Evolutionary conservation across 2,888 invertebrate genomes (phyloP), one percentile per base, ranked within the genome.

Genomic region (Synergus umbraculus): DNA sequence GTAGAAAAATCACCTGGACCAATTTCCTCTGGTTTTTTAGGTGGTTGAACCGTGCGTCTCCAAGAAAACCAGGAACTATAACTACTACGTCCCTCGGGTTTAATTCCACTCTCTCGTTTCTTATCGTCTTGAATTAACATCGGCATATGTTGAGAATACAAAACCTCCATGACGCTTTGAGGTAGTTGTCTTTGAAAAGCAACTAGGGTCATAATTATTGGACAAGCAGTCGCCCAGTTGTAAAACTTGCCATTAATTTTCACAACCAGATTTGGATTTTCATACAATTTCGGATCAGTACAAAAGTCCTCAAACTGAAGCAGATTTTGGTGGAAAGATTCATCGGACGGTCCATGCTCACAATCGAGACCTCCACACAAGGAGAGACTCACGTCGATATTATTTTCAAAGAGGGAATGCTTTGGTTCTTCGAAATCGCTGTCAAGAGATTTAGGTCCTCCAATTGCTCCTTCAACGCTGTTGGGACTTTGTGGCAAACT

Each of bases 401-500:
- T 90, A 79, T 83, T 88, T 41, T 91, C 91, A 63, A 90, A 90
- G 9, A 91, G 82, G 63, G 89, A 86, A 82, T 90, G 93, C 88
- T 95, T 95, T 65, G 94, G 93, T 88, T 97, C 97, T 83, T 97
- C 97, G 90, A 96, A 97, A 91, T 97, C 97, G 9, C 96, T 97
- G 92, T 97, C 97, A 66, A 97, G 91, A n/a, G 95, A 95, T 88
- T 96, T 95, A 15, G 94, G 94, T n/a, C 93, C 93, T 41, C 93
- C 92, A 41, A 93, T 93, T 80, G 95, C 96, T 37, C 97, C 97
- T 87, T 97, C 97, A 80, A 97, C 95, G 83, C 97, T 97, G 88
- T 97, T 96, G 22, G 97, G 97, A 76, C 98, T 98, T 91, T 98
- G 98, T 10, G 98, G 97, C 87, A 99, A 93, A 77, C 98, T 98